Evolutionary conservation across 2,888 invertebrate species (phyloP), one percentile per base, ranked within the genome.

Genomic region (Apamea sordens): DNA sequence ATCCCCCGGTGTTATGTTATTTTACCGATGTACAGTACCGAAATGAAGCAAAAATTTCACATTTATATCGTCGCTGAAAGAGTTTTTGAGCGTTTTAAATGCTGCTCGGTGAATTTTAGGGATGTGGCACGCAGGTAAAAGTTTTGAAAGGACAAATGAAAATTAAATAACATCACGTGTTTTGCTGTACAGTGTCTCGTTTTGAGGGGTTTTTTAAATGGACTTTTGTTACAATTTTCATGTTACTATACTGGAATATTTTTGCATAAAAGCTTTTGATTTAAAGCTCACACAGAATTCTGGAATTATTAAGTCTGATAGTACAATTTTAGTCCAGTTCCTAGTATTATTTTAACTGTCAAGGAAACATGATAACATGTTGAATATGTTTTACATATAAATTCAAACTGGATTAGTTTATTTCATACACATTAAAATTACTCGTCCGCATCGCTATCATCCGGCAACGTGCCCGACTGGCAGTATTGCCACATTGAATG

Each of bases 51-150:
- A 79, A 71, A 77, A 50, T 77, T 59, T 53, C 41, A 70, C 61
- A 78, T 79, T 82, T 63, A 53, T 71, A 68, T 72, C 15, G 56
- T 41, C 18, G 32, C 6, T 59, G n/a, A 36, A 61, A 47, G 13
- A 74, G 79, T 8, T 79, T 86, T 77, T 68, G 44, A 67, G 47
- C 28, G 73, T n/a, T 64, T 83, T 72, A 76, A 81, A 61, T 71
- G 59, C 1, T 24, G 32, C n/a, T 44, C 21, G 47, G 15, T 63
- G n/a, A 44, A 41, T 50, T 81, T 71, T 32, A 71, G 61, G 53
- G 24, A 56, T 21, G 61, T 32, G n/a, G n/a, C 28, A 53, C 63
- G 71, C 7, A 61, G n/a, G 36, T 13, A 32, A 2, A 73, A 44
- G 10, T 61, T 59, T n/a, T 70, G 4, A 61, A 67, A 59, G 67